Percentiles rank a stretch among this genome's conserved stretches.
Evolutionary conservation across 2,888 invertebrate genomes (phyloP).

Genomic region (Caradrina kadenii): DNA sequence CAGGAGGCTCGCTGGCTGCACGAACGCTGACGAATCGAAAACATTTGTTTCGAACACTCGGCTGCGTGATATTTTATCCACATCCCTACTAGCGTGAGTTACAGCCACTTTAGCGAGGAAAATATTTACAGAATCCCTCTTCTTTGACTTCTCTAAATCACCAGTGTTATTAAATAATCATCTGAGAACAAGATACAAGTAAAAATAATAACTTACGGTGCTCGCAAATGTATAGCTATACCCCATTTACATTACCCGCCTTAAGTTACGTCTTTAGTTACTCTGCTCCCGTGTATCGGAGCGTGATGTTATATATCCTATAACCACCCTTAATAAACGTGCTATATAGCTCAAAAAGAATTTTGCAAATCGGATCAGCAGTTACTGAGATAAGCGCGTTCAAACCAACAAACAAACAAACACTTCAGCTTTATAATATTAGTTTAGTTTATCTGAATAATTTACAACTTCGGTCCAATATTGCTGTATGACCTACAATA

Average conservation of each 20-base stretch:
- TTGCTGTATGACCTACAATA: conserved; percentile 35
- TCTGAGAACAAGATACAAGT: conserved; percentile 13
- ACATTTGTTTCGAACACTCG: conserved; percentile 46
- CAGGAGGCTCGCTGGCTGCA: conserved; percentile 33
- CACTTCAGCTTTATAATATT: no score
- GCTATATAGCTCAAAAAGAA: no score
- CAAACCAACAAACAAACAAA: no score
- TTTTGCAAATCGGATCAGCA: no score
- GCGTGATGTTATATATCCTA: no score
- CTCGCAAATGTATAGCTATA: background rate
- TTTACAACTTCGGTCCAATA: conserved; percentile 29
- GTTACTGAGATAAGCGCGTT: no score
- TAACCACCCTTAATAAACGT: no score
- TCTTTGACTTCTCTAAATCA: conserved; percentile 25
- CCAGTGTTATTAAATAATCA: conserved; percentile 25
- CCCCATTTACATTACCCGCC: no score
- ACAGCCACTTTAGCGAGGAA: background rate
- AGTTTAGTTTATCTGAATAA: conserved; percentile 14
- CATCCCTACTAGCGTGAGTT: conserved; percentile 12
- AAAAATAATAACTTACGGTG: conserved; percentile 30
- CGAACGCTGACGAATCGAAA: conserved; percentile 47
- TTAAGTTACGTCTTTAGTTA: no score
- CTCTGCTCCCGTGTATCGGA: no score
- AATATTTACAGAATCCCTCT: conserved; percentile 18
- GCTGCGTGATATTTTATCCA: conserved; percentile 28